Conservation (phyloP, 2,113 vertebrate species). For the Dipodomys stephensi region DNA sequence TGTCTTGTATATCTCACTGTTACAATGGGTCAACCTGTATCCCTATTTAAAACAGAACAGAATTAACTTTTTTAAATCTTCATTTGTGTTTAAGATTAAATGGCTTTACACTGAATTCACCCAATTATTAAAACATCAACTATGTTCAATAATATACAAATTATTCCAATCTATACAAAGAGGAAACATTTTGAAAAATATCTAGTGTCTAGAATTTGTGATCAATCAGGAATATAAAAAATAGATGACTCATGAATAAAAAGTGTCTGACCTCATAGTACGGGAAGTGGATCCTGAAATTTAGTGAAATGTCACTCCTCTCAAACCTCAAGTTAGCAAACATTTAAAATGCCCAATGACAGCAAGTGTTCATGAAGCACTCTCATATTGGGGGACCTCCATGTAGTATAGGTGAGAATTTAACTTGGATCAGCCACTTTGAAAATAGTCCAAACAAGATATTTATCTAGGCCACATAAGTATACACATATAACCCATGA, state of each 20-base stretch:
- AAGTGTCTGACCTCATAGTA: neutral
- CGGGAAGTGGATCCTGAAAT: neutral
- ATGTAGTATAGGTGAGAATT: neutral
- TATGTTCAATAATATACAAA: slow-evolving; percentile 1
- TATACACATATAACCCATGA: neutral
- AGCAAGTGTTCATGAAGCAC: neutral
- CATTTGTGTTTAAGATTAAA: neutral
- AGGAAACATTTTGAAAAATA: neutral
- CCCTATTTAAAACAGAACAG: no score
- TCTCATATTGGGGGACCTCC: no score
- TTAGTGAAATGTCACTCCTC: neutral
- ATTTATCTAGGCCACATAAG: neutral
- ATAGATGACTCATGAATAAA: neutral
- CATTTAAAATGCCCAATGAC: neutral
- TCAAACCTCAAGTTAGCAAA: neutral
- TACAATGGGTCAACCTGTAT: no score
- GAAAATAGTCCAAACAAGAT: neutral
- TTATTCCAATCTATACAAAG: neutral
- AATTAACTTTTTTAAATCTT: neutral
- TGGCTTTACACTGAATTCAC: neutral
- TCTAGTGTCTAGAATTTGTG: neutral
- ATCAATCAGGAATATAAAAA: neutral
- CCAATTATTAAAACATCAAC: neutral
- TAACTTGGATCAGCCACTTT: neutral
- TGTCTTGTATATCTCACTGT: no score